These are phyloP conservation scores for Porites divaricata DNA, from an alignment of 92 coral and sea anemone species.

Conservation along the genomic window DNA sequence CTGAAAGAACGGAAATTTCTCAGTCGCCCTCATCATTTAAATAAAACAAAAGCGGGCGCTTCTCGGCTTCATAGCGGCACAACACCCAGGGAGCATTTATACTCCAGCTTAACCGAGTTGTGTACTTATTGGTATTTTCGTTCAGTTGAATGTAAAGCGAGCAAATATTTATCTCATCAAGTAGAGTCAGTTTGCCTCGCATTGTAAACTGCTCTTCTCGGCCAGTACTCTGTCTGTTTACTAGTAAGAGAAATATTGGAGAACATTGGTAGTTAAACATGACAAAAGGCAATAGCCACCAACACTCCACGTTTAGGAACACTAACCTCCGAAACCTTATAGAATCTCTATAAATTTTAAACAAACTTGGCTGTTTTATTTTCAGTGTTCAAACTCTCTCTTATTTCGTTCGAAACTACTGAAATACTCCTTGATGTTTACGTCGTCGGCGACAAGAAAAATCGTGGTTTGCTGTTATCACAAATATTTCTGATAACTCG, in stretches of 20 bases:
- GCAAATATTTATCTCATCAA: slow-evolving; percentile 95
- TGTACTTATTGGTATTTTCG: slow-evolving; percentile 47
- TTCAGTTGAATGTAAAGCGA: slow-evolving; percentile 75
- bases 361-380: neutral
- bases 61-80: slow-evolving; percentile 3
- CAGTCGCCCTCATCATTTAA: neutral
- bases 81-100: slow-evolving; percentile 3
- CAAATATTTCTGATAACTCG: slow-evolving; percentile 83
- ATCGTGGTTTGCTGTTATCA: slow-evolving; percentile 73
- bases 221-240: slow-evolving; percentile 25
- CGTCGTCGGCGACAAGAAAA: slow-evolving; percentile 58
- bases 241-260: neutral
- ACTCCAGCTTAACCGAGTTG: slow-evolving; percentile 27
- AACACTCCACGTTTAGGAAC: neutral
- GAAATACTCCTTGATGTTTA: slow-evolving; percentile 1
- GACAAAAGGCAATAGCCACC: neutral
- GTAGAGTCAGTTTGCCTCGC: slow-evolving; percentile 70
- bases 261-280: neutral
- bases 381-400: neutral
- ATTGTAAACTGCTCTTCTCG: slow-evolving; percentile 71
- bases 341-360: neutral
- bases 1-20: neutral
- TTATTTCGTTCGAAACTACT: neutral
- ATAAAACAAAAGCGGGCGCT: slow-evolving; percentile 20
- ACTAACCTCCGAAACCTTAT: neutral